Base-by-base conservation (phyloP, 2,113 vertebrate genomes). In the Isichthys henryi region DNA sequence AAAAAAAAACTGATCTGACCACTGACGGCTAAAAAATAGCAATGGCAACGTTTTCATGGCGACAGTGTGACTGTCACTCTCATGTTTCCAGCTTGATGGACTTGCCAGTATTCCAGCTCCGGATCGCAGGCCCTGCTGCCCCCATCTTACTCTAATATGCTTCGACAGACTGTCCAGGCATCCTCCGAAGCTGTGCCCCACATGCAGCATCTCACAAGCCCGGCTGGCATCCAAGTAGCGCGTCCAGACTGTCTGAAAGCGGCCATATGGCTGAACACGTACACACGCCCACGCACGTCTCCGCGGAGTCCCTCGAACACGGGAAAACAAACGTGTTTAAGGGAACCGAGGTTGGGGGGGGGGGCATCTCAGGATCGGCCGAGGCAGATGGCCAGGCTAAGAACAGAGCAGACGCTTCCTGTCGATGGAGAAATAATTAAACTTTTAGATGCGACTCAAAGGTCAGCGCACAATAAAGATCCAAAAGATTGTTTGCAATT, bases 401-500 rank as follows among this genome's bases (percentile, higher is more conserved):
- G 85, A 56, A 17, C 27, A 39, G 17, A n/a, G 45, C 49, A 53
- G 50, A 31, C 27, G 50, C 85, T 87, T 35, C 3, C 49, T 56
- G 85, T 53, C 50, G 5, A 87, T 53, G 31, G 85, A 87, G 50
- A 87, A 23, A 53, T 87, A 87, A 87, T 35, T 87, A 53, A 87
- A 87, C n/a, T 53, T 87, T 87, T 53, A 48, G 27, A 35, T 50
- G 48, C 23, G 83, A 50, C 23, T 27, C n/a, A 49, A 53, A 86
- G 45, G 83, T 50, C 83, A n/a, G 21, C 5, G 19, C 50, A 17
- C 49, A 53, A 53, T 53, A 39, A 52, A 87, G 85, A 87, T 50
- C 13, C n/a, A 39, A 53, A 87, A 31, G 49, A 53, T 48, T 87
- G 85, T 84, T 84, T 87, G 85, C 85, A 87, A 87, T 87, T 87